Conservation (phyloP, 1,140 invertebrate genomes). For the Proales similis region DNA sequence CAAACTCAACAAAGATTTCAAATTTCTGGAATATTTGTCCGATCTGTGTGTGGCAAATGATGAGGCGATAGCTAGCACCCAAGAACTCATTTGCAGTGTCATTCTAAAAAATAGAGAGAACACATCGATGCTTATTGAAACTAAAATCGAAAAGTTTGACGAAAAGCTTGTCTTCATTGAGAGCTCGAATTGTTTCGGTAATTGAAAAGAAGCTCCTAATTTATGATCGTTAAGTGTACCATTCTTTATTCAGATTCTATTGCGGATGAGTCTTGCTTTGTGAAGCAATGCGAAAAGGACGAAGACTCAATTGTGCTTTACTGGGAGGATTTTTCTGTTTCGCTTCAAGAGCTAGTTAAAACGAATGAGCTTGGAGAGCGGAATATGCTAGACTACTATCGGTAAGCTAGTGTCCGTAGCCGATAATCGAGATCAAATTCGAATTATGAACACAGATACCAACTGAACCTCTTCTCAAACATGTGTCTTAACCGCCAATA, state of each 20-base stretch:
- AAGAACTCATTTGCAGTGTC: constrained; percentile 92
- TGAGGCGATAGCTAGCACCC: constrained; percentile 93
- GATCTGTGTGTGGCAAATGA: constrained; percentile 97
- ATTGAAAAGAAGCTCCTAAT: constrained; percentile 30
- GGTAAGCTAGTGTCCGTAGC: no score
- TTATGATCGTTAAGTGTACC: no score
- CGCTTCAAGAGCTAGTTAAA: constrained; percentile 30
- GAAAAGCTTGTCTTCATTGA: constrained; percentile 25
- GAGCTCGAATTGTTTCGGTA: constrained; percentile 9
- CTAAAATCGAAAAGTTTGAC: constrained; percentile 22
- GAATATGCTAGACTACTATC: constrained; percentile 36
- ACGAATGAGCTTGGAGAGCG: no score
- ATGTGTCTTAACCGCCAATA: constrained; percentile 99
- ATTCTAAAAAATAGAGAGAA: constrained; percentile 70
- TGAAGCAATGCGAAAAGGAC: neutral
- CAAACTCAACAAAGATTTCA: constrained; percentile 69
- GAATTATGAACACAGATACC: constrained; percentile 61
- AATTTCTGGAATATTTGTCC: constrained; percentile 93
- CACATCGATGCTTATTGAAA: constrained; percentile 16
- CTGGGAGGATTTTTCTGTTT: constrained; percentile 26
- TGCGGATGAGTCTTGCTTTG: neutral
- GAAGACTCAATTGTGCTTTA: constrained; percentile 12
- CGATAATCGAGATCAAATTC: no score
- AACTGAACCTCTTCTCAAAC: constrained; percentile 94
- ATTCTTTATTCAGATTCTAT: neutral